Evolutionary conservation across 2,113 vertebrate genomes (phyloP).

Genomic region (Baryphthengus martii): DNA sequence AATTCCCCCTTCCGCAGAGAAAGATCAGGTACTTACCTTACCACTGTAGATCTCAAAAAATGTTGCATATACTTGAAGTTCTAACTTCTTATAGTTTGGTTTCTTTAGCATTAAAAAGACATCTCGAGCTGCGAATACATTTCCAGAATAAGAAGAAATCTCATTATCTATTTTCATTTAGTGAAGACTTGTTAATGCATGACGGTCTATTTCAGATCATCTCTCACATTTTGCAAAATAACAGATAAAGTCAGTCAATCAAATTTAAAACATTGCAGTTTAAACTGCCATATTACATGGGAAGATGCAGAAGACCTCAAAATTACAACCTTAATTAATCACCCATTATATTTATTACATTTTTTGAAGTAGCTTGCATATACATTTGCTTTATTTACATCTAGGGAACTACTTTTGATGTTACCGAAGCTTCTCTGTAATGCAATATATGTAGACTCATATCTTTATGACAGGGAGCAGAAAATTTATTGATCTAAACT

Average conservation of each 20-base stretch:
- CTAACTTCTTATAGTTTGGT: conserved; percentile 94
- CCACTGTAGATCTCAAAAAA: conserved; percentile 99
- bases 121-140: conserved; percentile 84
- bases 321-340: neutral
- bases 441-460: neutral
- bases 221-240: neutral
- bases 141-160: conserved; percentile 27
- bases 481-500: neutral
- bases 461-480: neutral
- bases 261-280: neutral
- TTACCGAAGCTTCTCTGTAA: neutral
- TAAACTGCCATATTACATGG: neutral
- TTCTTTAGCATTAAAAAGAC: conserved; percentile 98
- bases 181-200: neutral
- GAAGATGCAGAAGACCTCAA: neutral
- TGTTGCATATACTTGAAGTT: conserved; percentile 95
- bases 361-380: neutral
- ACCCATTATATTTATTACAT: neutral
- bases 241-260: neutral
- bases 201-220: neutral
- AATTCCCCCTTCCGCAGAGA: neutral
- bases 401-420: neutral
- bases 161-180: neutral
- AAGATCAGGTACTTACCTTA: conserved; percentile 82
- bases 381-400: neutral